A percentile compares a stretch with the other conserved stretches of the same genome.
These are phyloP conservation scores for Chelonia mydas DNA, from an alignment of 2,797 vertebrate species.

Conservation along the genomic window DNA sequence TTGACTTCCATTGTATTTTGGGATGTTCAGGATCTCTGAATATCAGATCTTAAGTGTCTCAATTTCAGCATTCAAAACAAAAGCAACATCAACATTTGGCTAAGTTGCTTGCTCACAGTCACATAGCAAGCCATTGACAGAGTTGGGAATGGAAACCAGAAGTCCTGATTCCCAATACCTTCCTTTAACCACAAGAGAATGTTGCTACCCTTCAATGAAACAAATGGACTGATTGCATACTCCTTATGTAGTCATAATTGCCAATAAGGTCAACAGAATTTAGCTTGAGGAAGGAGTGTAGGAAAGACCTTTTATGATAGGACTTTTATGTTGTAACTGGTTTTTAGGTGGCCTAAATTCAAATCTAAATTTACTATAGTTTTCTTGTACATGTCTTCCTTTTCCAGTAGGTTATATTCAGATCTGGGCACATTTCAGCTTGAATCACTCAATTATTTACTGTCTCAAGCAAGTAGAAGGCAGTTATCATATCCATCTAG, in stretches of 20 bases:
- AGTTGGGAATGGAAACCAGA: too few relatives aligned
- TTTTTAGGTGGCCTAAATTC: neutral
- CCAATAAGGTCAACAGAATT: neutral
- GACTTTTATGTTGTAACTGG: neutral
- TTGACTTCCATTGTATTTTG: too few relatives aligned
- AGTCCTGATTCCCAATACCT: too few relatives aligned
- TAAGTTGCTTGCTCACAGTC: too few relatives aligned
- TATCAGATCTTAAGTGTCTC: too few relatives aligned
- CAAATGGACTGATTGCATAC: too few relatives aligned
- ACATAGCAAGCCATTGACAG: too few relatives aligned
- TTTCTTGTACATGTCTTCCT: neutral
- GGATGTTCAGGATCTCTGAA: too few relatives aligned
- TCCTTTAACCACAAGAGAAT: too few relatives aligned
- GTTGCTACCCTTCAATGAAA: too few relatives aligned
- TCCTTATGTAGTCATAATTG: neutral
- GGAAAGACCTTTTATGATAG: neutral
- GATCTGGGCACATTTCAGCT: neutral
- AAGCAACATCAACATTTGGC: too few relatives aligned
- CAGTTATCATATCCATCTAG: neutral
- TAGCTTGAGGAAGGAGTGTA: neutral
- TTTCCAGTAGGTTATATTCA: neutral
- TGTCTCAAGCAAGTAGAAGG: neutral
- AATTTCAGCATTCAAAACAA: too few relatives aligned
- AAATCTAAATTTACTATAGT: neutral
- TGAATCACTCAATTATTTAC: neutral